A percentile compares a stretch with the other conserved stretches of the same genome.
phyloP scores from a whole-genome alignment of 2,113 vertebrate genomes.

The Galeopterus variegatus region DNA sequence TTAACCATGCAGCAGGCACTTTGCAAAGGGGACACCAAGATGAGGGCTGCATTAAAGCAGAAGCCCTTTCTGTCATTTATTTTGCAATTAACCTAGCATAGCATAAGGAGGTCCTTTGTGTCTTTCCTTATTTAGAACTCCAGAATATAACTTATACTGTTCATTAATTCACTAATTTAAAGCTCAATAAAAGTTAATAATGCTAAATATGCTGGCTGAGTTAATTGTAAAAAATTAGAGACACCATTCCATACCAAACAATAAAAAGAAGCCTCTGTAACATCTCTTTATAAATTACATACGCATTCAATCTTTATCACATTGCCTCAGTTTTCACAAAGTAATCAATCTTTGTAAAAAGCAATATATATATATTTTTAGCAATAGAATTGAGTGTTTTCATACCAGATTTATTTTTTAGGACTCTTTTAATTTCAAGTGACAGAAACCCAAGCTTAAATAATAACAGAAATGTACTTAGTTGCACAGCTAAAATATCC shows the following conservation, averaged over 20 bases:
- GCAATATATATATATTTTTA: neutral
- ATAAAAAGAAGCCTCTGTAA: neutral
- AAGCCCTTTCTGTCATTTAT: neutral
- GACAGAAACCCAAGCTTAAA: conserved; percentile 42
- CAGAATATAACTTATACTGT: neutral
- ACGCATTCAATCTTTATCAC: neutral
- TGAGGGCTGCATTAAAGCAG: neutral
- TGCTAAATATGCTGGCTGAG: conserved; percentile 46
- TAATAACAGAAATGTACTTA: neutral
- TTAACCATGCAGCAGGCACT: neutral
- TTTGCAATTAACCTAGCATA: neutral
- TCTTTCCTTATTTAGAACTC: neutral
- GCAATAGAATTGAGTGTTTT: conserved; percentile 18
- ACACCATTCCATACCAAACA: conserved; percentile 3
- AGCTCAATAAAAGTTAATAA: conserved; percentile 36
- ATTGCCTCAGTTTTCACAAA: conserved; percentile 37
- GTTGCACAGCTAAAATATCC: neutral
- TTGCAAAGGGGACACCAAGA: neutral
- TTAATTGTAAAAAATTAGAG: conserved; percentile 59
- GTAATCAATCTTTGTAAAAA: neutral
- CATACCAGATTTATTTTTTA: neutral
- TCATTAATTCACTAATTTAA: conserved; percentile 27
- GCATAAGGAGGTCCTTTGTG: neutral
- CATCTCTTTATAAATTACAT: conserved; percentile 44
- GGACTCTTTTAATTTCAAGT: neutral